Conservation (phyloP, 1,140 invertebrate genomes). For the Eriocheir sinensis region DNA sequence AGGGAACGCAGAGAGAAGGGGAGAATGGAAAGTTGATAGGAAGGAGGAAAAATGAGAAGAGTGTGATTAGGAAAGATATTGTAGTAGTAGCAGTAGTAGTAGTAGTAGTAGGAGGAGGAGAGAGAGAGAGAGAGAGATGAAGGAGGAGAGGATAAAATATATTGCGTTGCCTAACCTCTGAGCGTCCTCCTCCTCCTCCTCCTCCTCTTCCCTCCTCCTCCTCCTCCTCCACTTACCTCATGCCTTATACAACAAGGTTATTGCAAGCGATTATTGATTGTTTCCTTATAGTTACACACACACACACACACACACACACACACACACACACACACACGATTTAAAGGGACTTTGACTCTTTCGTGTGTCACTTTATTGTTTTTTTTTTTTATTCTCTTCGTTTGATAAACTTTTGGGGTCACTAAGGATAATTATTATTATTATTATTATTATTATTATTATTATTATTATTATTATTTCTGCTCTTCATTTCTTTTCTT, state of each 20-base stretch:
- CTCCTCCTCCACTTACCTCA: neutral
- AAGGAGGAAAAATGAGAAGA: neutral
- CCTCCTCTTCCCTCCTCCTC: conserved; percentile 18
- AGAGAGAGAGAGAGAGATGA: neutral
- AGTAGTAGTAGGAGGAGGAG: neutral
- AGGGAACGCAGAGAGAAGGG: neutral
- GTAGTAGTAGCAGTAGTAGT: neutral
- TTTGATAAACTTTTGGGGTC: neutral
- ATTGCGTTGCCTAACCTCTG: neutral
- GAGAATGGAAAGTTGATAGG: neutral
- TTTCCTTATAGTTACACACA: too few relatives aligned
- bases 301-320: neutral
- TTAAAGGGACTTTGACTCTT: neutral
- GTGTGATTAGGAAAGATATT: neutral
- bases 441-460: neutral
- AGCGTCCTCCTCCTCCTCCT: neutral
- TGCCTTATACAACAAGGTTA: neutral
- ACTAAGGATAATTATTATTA: too few relatives aligned
- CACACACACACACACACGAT: neutral
- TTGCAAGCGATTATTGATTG: neutral
- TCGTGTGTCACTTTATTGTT: neutral
- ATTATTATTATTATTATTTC: neutral
- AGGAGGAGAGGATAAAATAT: neutral
- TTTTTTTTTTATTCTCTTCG: neutral
- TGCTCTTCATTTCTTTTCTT: neutral